These are phyloP conservation scores for Platygyra sinensis DNA, from an alignment of 64 coral and sea anemone genomes.

Conservation along the genomic window DNA sequence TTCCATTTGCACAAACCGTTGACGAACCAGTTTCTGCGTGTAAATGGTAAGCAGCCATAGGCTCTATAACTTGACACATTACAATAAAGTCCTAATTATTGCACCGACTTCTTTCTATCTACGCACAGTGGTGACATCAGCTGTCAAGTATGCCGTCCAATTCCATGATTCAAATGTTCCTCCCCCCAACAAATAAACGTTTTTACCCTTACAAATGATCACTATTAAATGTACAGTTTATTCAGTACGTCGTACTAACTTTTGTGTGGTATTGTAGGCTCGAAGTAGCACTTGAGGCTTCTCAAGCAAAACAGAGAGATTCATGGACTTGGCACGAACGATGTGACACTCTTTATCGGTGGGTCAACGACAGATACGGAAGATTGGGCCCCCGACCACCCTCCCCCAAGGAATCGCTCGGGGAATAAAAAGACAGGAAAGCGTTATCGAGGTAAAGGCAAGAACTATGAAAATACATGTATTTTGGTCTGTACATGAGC, in stretches of 20 bases:
- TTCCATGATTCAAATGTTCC: too few species aligned
- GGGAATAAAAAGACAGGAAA: constrained; percentile 82
- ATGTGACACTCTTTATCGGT: constrained; percentile 76
- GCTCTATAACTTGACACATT: too few species aligned
- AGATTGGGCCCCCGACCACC: constrained; percentile 47
- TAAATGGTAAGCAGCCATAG: too few species aligned
- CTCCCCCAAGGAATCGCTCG: constrained; percentile 57
- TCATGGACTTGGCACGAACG: constrained; percentile 63
- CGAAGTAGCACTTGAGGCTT: constrained; percentile 12
- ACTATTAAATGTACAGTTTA: not conserved
- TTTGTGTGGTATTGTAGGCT: constrained; percentile 24
- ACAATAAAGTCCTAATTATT: too few species aligned
- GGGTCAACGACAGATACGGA: constrained; percentile 60
- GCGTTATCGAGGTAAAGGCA: constrained; percentile 72
- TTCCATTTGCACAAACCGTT: too few species aligned
- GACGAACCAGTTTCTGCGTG: too few species aligned
- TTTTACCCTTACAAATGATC: too few species aligned
- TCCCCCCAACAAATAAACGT: too few species aligned
- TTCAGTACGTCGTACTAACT: not conserved
- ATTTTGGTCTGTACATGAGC: not conserved
- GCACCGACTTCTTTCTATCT: too few species aligned
- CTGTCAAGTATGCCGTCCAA: too few species aligned
- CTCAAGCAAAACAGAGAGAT: not conserved
- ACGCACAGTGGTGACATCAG: too few species aligned
- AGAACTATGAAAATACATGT: too few species aligned